Evolutionary conservation across 2,113 vertebrate genomes (phyloP).

Genomic region (Buteo buteo): DNA sequence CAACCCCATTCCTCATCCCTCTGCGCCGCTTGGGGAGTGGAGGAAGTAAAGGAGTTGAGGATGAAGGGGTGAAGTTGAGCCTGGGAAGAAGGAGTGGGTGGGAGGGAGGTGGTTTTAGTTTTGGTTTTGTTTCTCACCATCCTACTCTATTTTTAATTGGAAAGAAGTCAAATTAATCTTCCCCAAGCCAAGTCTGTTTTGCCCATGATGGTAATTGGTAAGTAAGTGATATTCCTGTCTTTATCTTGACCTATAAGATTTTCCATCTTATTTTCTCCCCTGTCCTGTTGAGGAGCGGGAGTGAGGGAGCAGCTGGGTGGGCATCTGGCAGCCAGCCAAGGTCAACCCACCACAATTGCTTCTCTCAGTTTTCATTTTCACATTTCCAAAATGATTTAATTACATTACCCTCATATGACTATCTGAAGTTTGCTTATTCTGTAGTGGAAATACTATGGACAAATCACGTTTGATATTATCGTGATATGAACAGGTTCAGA

Average conservation of each 20-base stretch:
- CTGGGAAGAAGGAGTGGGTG: background rate
- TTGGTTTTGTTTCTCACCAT: background rate
- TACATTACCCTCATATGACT: background rate
- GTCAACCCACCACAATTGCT: background rate
- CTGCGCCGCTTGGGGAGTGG: accelerated
- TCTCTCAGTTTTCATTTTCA: background rate
- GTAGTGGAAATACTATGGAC: background rate
- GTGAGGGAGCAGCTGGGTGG: background rate
- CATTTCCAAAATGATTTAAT: background rate
- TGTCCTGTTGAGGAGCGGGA: background rate
- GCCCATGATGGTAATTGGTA: background rate
- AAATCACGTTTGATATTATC: background rate
- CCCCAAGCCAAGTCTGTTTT: background rate
- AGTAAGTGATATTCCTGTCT: background rate
- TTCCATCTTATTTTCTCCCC: background rate
- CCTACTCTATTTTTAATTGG: background rate
- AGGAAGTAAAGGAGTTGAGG: background rate
- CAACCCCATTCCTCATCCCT: accelerated
- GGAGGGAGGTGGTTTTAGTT: background rate
- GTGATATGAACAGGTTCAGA: background rate
- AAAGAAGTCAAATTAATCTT: background rate
- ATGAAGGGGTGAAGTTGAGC: background rate
- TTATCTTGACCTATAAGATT: background rate
- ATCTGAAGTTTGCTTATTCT: background rate
- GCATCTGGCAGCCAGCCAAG: background rate